Base-by-base conservation (phyloP, 2,888 invertebrate genomes). In the Rhorus exstirpatorius region DNA sequence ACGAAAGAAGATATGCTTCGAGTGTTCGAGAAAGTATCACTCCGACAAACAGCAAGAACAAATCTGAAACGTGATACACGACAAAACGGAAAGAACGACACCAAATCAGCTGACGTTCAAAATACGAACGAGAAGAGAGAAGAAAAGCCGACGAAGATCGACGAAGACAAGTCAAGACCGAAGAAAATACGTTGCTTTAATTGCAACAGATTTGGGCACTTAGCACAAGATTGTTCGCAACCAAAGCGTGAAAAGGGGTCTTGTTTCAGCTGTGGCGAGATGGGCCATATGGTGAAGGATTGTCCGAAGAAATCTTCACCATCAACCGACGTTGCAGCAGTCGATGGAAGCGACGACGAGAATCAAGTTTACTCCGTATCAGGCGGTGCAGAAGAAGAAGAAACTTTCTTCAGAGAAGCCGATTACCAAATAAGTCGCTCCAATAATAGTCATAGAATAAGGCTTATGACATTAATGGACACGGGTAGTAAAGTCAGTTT, bases 21-120 rank as follows among this genome's bases (percentile, higher is more conserved):
- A 70, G 77, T 72, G n/a, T 83, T 80, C 24, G 74, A 68, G 19
- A 78, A 80, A 41, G 17, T 75, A 12, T 65, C 44, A 31, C 65
- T 75, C 19, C 53, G 44, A n/a, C 63, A 63, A 19, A 53, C 65
- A 24, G 38, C 12, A 19, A 75, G 12, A 75, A 19, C 6, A 10
- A 14, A 65, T 12, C 3, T 10, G 17, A 75, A 55, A 26, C 65
- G 65, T n/a, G 75, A 75, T 4, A 38, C 41, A n/a, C 6, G 26
- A 7, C 12, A n/a, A 0, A 12, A 10, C 0, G n/a, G n/a, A n/a
- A 75, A 53, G 12, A 0, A 38, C 24, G 44, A 65, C 0, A 55
- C 26, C 1, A 65, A 44, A 44, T 12, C 17, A 17, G 24, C 31
- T 12, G 76, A 68, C 12, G 17, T 10, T 3, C 46, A 67, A 26